A percentile compares a stretch with the other conserved stretches of the same genome.
Conservation (phyloP, 2,113 vertebrate species). For the Odobenus rosmarus region DNA sequence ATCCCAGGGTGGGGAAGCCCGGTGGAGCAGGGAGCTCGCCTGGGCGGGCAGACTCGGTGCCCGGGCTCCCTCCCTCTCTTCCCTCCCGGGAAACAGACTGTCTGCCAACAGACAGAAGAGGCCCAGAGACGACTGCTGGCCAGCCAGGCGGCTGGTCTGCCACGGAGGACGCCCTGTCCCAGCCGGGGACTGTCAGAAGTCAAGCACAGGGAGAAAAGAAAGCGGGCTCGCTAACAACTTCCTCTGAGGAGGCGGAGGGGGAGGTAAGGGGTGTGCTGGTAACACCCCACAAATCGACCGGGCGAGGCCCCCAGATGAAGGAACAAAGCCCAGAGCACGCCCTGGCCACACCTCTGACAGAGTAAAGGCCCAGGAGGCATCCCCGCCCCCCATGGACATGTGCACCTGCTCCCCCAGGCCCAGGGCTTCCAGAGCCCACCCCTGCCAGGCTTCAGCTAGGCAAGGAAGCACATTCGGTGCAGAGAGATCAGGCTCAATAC, state of each 20-base stretch:
- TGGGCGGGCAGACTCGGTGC: not conserved
- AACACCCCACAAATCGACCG: fast-evolving
- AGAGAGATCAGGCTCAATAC: fast-evolving
- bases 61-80: not conserved
- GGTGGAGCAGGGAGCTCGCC: not conserved
- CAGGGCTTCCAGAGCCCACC: fast-evolving
- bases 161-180: not conserved
- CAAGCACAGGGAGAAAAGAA: not conserved
- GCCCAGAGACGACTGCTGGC: not conserved
- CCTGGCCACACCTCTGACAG: fast-evolving
- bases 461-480: fast-evolving
- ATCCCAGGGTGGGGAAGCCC: not conserved
- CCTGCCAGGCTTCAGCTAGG: fast-evolving
- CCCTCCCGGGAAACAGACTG: no score
- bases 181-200: not conserved
- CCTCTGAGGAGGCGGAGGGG: not conserved
- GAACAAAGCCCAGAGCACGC: fast-evolving
- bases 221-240: not conserved
- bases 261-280: fast-evolving
- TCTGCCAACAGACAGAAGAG: not conserved
- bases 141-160: not conserved
- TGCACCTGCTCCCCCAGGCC: not conserved
- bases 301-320: not conserved
- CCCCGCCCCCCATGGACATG: fast-evolving
- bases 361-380: not conserved